Evolutionary conservation across 1,140 invertebrate species (phyloP), one percentile per base, ranked within the genome.

Genomic region (Drosophila persimilis): DNA sequence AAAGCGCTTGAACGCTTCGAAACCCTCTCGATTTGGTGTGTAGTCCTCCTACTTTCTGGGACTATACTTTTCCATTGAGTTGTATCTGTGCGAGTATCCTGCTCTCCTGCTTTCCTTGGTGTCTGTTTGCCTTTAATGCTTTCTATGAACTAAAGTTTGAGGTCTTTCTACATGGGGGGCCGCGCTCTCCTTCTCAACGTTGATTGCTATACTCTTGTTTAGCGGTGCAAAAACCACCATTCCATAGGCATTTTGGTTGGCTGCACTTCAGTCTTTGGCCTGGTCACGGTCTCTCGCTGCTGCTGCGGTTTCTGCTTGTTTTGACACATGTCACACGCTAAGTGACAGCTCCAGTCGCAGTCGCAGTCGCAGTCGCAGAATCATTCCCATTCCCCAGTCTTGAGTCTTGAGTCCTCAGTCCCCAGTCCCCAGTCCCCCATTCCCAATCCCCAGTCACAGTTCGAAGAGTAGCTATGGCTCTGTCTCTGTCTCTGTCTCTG

Each of bases 271-370:
- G 66, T 39, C 43, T 26, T 45, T 24, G 31, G 20, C 52, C 39
- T 69, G 65, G 65, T 70, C 66, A 70, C 65, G 66, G 66, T 50
- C 66, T 48, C 52, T 63, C 55, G 31, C 9, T 13, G 11, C 35
- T 75, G 72, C 61, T 75, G 72, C 57, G 58, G 57, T 67, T 69
- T 48, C 56, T 59, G 54, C 73, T 75, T 77, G 74, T 77, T 77
- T 77, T 77, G 74, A 77, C 73, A 77, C 74, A 76, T 77, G 74
- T 77, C 74, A 77, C 73, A 56, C 73, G 74, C 65, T 77, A 77
- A 77, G 74, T 77, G 73, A 77, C 73, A 77, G 73, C 46, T 43
- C 64, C 73, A 77, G 64, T 73, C 63, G 61, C 60, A 74, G 54
- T 66, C 63, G 56, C 73, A 77, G 64, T 73, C 63, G 61, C 60